Conservation (phyloP, 2,113 vertebrate genomes). For the Eonycteris spelaea region DNA sequence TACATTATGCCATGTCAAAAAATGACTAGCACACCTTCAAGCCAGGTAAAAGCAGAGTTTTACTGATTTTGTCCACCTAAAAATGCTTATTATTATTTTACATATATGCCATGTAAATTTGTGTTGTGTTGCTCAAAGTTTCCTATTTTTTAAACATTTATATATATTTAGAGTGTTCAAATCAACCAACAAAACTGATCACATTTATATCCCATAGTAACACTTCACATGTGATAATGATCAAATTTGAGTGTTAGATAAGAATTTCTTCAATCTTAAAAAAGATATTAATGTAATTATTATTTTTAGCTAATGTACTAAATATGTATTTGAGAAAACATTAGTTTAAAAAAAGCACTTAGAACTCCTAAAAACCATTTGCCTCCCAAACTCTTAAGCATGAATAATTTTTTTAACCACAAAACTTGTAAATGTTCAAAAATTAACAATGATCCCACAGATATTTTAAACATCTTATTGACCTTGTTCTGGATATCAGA, state of each 20-base stretch:
- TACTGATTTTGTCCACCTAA: not conserved
- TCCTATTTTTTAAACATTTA: not conserved
- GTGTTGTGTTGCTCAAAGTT: not conserved
- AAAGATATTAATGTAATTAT: not conserved
- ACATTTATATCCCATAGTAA: not conserved
- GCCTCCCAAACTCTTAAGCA: not conserved
- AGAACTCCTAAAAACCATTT: not conserved
- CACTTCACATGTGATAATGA: not conserved
- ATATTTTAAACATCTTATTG: not conserved
- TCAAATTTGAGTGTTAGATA: not conserved
- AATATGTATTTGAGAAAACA: not conserved
- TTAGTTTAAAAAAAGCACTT: not conserved
- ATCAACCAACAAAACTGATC: not conserved
- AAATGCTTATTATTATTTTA: not conserved
- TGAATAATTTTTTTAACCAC: not conserved
- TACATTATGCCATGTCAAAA: not conserved
- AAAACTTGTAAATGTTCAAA: not conserved
- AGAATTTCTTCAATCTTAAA: not conserved
- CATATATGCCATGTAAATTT: not conserved
- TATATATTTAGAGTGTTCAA: not conserved
- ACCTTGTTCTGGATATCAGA: not conserved
- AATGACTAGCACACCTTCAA: not conserved
- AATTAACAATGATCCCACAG: not conserved
- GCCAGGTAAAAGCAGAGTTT: not conserved
- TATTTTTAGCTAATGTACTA: not conserved